Conservation (phyloP, 2,888 invertebrate genomes). For the Julus scanicus region DNA sequence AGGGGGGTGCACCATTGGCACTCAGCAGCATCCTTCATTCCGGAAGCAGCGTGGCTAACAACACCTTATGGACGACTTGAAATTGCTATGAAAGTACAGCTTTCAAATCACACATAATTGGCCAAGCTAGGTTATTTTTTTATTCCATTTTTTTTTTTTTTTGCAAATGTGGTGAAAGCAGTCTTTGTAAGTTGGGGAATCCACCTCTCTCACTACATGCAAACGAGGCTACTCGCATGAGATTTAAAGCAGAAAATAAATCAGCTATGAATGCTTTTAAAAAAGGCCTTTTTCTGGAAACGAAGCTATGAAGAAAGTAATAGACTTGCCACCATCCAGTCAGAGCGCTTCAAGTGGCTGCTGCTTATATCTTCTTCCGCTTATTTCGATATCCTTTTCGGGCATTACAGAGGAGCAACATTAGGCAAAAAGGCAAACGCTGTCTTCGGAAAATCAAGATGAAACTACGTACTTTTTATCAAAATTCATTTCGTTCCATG, state of each 20-base stretch:
- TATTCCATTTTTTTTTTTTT: neutral
- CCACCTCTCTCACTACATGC: neutral
- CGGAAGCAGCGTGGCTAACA: constrained; percentile 21
- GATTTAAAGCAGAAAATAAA: neutral
- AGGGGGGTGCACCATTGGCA: neutral
- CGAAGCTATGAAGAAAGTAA: neutral
- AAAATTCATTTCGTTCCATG: neutral
- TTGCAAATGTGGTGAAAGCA: neutral
- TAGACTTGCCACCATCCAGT: too few relatives aligned
- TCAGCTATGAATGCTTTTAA: neutral
- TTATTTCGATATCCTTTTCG: neutral
- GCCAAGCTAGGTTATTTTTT: neutral
- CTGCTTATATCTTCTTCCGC: neutral
- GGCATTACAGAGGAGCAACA: neutral
- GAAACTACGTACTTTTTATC: neutral
- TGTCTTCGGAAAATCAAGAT: constrained; percentile 11
- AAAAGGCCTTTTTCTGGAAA: neutral
- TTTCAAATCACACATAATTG: constrained; percentile 22
- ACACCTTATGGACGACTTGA: neutral
- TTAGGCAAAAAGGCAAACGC: constrained; percentile 20
- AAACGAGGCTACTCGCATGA: neutral
- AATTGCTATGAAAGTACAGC: neutral
- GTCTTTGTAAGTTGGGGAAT: neutral
- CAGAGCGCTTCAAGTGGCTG: neutral
- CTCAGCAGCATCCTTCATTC: neutral